Evolutionary conservation across 1,140 invertebrate species (phyloP), one percentile per base, ranked within the genome.

Genomic region (Drosophila auraria): DNA sequence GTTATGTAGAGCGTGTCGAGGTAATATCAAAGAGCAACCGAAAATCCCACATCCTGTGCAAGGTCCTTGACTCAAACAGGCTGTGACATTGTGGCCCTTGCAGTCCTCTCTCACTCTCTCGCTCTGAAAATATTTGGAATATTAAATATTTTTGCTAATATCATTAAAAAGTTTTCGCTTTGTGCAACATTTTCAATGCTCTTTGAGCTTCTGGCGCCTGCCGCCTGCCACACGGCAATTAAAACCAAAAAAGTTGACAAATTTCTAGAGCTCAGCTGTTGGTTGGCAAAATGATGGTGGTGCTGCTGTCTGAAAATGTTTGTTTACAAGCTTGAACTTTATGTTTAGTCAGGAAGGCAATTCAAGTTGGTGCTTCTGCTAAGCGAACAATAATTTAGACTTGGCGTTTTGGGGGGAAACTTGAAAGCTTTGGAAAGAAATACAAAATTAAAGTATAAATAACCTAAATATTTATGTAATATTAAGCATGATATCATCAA

Each of bases 121-220:
- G 25, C 8, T 30, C 57, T 30, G 54, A 45, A 61, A 80, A 66
- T 60, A 77, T 64, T 50, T 27, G 57, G 66, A 87, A 84, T 79
- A 61, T 75, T 77, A 69, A 70, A 87, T 75, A 87, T 74, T 87
- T 72, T 69, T 75, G 78, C 73, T 84, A 84, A 89, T 84, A 77
- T 79, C 84, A 89, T 87, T 89, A 84, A 89, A 87, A 87, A 87
- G 86, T 89, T 89, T 58, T 56, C 36, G 54, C 82, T 81, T 87
- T 87, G 83, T 87, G 80, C 83, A 50, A 79, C 45, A 61, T 74
- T 83, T 38, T 65, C 40, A 50, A 47, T 47, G 56, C 47, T 57
- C 73, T 81, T 81, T 77, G 58, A 65, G 65, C 45, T 56, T 58
- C 36, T 40, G 64, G 2, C 9, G 17, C 6, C 27, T 68, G 66